Evolutionary conservation across 2,113 vertebrate genomes (phyloP), one percentile per base, ranked within the genome.

Genomic region (Chrysemys picta): DNA sequence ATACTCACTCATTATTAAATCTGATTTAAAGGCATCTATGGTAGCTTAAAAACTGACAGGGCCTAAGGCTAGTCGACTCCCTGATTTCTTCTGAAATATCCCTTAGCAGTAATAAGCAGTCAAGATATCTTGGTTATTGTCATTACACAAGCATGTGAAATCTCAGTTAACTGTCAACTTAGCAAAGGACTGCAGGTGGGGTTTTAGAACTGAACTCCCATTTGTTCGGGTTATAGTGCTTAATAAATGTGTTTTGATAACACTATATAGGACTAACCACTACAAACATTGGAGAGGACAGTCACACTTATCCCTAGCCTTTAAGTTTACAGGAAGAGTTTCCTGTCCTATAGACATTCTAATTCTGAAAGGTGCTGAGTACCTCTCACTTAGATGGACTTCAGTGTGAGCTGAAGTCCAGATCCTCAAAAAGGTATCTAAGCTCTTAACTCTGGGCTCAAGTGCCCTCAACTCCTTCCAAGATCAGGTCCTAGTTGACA

Each of bases 61-160:
- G 2, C 1, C 82, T n/a, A 45, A 79, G 91, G n/a, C 0, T 0
- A 2, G 22, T 47, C 11, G 25, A 3, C 0, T 47, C 24, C 21
- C 3, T 56, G 56, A 35, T 9, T 10, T 57, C 69, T 53, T 85
- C 92, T 82, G 21, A 69, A 49, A 8, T 21, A 10, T 5, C 5
- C 24, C 12, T 29, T 47, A 47, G 16, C 13, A 45, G 3, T 21
- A 72, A 13, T 76, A 76, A 45, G 19, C 22, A 45, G 72, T 76
- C 42, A 45, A 45, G 21, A 42, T 42, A 45, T 8, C 22, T 76
- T 45, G 38, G 42, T 13, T 24, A 47, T 78, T 29, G 11, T 27
- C 42, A 78, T 29, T 47, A 25, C 42, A 14, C 24, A 45, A 27
- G 42, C 11, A 76, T 25, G 10, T 27, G 22, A 76, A 14, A 76